These are phyloP conservation scores for Drosophila prostipennis DNA, from an alignment of 2,888 invertebrate species.

Conservation along the genomic window DNA sequence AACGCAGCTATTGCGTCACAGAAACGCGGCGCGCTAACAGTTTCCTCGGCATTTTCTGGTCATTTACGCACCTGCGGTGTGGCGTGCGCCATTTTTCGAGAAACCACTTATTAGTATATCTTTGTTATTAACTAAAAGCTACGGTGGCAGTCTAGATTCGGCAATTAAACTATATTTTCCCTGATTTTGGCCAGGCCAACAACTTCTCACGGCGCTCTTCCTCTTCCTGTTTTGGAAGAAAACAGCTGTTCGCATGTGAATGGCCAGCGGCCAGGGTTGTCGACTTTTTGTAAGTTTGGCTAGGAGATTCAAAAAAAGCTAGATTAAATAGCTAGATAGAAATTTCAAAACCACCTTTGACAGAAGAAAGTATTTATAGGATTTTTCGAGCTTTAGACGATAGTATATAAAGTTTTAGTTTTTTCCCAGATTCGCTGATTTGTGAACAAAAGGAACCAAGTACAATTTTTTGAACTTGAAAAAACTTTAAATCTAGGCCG, in stretches of 20 bases:
- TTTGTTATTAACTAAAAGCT: conserved; percentile 13
- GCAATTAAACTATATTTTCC: conserved; percentile 22
- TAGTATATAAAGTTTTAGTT: background rate
- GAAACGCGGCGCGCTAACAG: conserved; percentile 13
- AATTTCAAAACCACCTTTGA: background rate
- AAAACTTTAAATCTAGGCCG: too few relatives aligned
- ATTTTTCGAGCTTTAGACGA: too few relatives aligned
- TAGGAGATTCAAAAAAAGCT: background rate
- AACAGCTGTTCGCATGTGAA: conserved; percentile 54
- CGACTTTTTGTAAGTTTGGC: background rate
- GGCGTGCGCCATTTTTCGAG: conserved; percentile 80
- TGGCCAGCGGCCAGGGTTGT: conserved; percentile 19
- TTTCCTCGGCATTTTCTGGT: background rate
- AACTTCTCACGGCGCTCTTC: conserved; percentile 43
- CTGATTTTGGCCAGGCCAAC: conserved; percentile 41
- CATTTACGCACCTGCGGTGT: conserved; percentile 80
- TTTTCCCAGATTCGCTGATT: background rate
- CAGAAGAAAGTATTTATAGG: background rate
- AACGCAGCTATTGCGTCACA: conserved; percentile 80
- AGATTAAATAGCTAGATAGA: background rate
- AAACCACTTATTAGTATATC: conserved; percentile 4
- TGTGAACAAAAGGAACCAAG: too few relatives aligned
- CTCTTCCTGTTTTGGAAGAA: conserved; percentile 38
- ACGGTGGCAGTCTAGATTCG: conserved; percentile 14
- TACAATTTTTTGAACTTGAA: too few relatives aligned